Conservation (phyloP, 1,140 invertebrate species). For the Leptopilina boulardi region DNA sequence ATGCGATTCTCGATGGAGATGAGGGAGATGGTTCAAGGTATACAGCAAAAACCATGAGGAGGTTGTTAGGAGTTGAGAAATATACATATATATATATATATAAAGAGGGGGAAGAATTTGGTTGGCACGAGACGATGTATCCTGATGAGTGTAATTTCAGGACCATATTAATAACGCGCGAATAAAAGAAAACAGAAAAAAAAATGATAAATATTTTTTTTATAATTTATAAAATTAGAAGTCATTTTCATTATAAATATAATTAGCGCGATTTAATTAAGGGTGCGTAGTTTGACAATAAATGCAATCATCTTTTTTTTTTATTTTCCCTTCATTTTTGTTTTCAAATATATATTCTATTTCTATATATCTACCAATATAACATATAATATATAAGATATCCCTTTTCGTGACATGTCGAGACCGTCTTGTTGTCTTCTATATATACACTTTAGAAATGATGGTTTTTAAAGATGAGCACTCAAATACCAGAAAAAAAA, state of each 20-base stretch:
- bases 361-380: neutral
- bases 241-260: too few relatives aligned
- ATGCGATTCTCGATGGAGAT: constrained; percentile 49
- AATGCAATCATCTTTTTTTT: neutral
- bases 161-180: too few relatives aligned
- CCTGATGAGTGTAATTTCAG: too few relatives aligned
- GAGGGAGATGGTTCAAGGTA: constrained; percentile 40
- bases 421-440: neutral
- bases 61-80: constrained; percentile 17
- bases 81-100: neutral
- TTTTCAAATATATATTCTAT: neutral
- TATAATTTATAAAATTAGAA: too few relatives aligned
- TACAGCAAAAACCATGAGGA: neutral
- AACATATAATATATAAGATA: too few relatives aligned
- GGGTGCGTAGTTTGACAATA: neutral
- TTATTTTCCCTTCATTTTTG: neutral
- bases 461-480: neutral
- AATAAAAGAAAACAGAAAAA: too few relatives aligned
- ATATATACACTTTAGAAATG: neutral
- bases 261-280: too few relatives aligned
- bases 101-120: constrained; percentile 34
- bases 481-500: neutral
- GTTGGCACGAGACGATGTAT: constrained; percentile 37
- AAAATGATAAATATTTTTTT: too few relatives aligned
- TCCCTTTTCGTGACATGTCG: neutral